Evolutionary conservation across 2,113 vertebrate species (phyloP).

Genomic region (Suricata suricatta): DNA sequence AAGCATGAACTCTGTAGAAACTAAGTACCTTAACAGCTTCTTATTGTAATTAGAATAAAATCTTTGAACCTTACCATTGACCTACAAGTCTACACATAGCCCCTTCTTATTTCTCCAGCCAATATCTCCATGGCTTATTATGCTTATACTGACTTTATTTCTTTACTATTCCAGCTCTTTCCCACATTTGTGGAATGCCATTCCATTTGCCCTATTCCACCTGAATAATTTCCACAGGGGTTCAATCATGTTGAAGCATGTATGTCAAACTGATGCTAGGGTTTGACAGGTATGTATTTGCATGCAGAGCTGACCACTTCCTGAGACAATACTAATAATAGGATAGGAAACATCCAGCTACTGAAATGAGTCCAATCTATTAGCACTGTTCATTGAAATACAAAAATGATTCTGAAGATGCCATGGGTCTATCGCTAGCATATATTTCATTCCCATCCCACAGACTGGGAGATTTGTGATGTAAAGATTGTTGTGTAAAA

Average conservation of each 20-base stretch:
- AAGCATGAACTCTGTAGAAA: not conserved
- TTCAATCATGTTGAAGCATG: not conserved
- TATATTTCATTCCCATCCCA: not conserved
- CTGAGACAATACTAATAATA: not conserved
- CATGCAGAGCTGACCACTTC: not conserved
- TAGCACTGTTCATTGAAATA: slow-evolving; percentile 31
- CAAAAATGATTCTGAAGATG: slow-evolving; percentile 7
- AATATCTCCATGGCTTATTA: not conserved
- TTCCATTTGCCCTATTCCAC: not conserved
- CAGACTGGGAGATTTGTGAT: not conserved
- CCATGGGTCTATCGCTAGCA: not conserved
- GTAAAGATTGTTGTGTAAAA: slow-evolving; percentile 42
- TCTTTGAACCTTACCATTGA: not conserved
- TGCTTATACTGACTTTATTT: not conserved
- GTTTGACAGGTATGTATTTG: slow-evolving; percentile 5
- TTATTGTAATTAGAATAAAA: not conserved
- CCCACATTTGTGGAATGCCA: not conserved
- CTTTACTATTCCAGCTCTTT: not conserved
- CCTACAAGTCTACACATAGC: not conserved
- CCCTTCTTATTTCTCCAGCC: not conserved
- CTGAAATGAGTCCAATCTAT: not conserved
- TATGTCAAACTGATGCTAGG: not conserved
- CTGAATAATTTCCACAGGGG: not conserved
- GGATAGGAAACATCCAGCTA: not conserved
- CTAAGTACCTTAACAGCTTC: not conserved